Evolutionary conservation across 2,888 invertebrate genomes (phyloP), one percentile per base, ranked within the genome.

Genomic region (Torymus aiolomorphi): DNA sequence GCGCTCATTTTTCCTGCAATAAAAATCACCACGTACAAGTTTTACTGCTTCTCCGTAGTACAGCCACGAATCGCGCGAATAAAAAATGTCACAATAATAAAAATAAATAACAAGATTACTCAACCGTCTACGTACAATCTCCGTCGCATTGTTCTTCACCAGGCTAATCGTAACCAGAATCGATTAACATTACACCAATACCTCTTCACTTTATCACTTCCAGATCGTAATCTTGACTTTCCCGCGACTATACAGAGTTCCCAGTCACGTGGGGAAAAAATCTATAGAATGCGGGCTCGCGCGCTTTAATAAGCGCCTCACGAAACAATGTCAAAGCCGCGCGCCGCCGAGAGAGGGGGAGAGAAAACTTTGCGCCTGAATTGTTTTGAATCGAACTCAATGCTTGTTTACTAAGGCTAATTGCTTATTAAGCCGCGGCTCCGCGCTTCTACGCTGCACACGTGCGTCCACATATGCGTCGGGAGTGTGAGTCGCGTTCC

Each of bases 281-380:
- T 8, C 42, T 42, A 5, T 42, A 42, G 5, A 42, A 73, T 78
- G 66, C 73, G 73, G 69, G 67, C 56, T 56, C 24, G 57, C 49
- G 51, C 8, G 42, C 8, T 42, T 74, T 69, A 65, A 31, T 49
- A 69, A 57, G 13, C 65, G 31, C 61, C 51, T 71, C 76, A 72
- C 71, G 71, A 76, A 76, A 80, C 61, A 65, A 70, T 79, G 75
- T 70, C 74, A 79, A 72, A 80, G 80, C 61, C 67, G 49, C n/a
- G 67, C 24, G 24, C 54, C 42, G 31, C 52, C 20, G n/a, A 54
- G 14, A 73, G n/a, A 56, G 4, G 42, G 13, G 13, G 51, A 49
- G 51, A 65, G 20, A 13, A 20, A 31, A 62, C 56, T 63, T 70
- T 11, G 18, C 49, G 52, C 61, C 18, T 61, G 65, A 75, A 75